Percentiles rank a stretch among this genome's conserved stretches.
Conservation (phyloP, 35 echinoderm and acorn worm genomes). For the Lytechinus pictus region DNA sequence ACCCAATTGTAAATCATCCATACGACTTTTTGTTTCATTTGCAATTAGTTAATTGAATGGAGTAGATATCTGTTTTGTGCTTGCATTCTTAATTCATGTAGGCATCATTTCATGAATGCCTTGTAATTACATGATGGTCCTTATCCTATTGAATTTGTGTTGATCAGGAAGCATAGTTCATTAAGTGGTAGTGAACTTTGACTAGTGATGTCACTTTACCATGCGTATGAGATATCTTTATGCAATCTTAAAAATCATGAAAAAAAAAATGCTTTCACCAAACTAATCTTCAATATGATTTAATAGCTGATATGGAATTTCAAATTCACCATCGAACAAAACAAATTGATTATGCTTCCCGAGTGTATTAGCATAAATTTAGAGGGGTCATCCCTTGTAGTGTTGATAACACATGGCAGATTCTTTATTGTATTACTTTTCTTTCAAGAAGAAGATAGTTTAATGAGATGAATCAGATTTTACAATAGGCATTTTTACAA, state of each 20-base stretch:
- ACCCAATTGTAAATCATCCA: background rate
- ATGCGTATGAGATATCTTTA: background rate
- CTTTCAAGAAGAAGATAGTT: background rate
- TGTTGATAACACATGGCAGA: background rate
- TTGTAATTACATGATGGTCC: too few relatives aligned
- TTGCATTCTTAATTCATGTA: background rate
- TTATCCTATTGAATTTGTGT: too few relatives aligned
- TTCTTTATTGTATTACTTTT: background rate
- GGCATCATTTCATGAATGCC: background rate
- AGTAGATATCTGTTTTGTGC: background rate
- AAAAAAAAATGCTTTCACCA: background rate
- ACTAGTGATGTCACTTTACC: too few relatives aligned
- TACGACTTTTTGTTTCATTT: background rate
- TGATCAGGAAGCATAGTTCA: too few relatives aligned
- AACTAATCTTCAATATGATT: background rate
- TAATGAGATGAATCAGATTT: background rate
- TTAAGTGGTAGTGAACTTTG: too few relatives aligned
- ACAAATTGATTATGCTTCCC: background rate
- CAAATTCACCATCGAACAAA: background rate
- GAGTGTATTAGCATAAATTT: background rate
- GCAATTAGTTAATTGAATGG: background rate
- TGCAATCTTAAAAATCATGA: background rate
- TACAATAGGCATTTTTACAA: background rate
- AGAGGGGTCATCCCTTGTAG: constrained; percentile 6
- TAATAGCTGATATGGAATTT: background rate